Evolutionary conservation across 2,888 invertebrate species (phyloP), one percentile per base, ranked within the genome.

Genomic region (Plagodis pulveraria): DNA sequence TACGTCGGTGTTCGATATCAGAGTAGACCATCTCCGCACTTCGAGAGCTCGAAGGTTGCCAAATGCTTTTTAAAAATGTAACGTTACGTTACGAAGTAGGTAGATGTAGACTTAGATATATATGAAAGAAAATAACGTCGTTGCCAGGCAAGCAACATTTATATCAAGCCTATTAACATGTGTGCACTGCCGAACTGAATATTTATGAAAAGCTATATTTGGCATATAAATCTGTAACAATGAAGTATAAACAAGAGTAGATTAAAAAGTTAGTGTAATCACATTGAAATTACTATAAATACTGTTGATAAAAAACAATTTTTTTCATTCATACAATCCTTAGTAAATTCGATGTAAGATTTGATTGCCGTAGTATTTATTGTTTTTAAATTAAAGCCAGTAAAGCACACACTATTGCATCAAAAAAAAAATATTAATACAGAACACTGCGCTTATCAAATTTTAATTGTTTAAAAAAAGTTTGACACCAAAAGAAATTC

Each of bases 1-100:
- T 76, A 73, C 69, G 70, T 71, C 68, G 64, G 50, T 50, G 54
- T 62, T 50, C 53, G 63, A 58, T 76, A 75, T 73, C 73, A 64
- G 63, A 72, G 64, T 67, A 64, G 68, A 67, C 61, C 71, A 74
- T 73, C 73, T 58, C 45, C 33, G 45, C 40, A 66, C 62, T 58
- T 61, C 56, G 46, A 56, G 54, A 63, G 53, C 52, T 44, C 58
- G 57, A 61, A 47, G 61, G 63, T 69, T 67, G 70, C 67, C 67
- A 66, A 67, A 66, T 70, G 65, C 63, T 65, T 61, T 64, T 63
- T 61, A 67, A 61, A 64, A 58, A 47, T 53, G 60, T 56, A 59
- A 61, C 61, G 58, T 60, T 58, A 61, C 62, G 61, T 55, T 22
- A 22, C 22, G 22, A 22, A 22, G 22, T 22, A 22, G 22, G 2